A percentile compares a stretch with the other conserved stretches of the same genome.
Conservation (phyloP, 2,888 invertebrate species). For the Platynereis dumerilii region DNA sequence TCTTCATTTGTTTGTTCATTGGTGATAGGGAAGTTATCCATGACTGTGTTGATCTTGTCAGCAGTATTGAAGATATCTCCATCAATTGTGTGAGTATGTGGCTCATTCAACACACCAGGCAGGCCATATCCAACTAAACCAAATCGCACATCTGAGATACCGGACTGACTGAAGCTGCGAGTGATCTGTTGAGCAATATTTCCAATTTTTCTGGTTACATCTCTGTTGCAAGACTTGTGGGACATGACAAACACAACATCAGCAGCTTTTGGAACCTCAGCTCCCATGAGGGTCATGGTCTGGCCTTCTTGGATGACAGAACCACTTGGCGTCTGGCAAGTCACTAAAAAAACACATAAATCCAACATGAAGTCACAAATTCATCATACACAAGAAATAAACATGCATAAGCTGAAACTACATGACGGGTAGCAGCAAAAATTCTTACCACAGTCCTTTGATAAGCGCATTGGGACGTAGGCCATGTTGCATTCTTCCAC, state of each 20-base stretch:
- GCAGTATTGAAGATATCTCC: conserved; percentile 49
- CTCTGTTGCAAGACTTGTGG: conserved; percentile 81
- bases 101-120: conserved; percentile 68
- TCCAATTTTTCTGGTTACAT: conserved; percentile 65
- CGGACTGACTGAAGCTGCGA: conserved; percentile 28
- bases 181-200: conserved; percentile 48
- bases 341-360: conserved; percentile 19
- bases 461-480: conserved; percentile 71
- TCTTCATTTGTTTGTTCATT: conserved; percentile 38
- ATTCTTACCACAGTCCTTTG: conserved; percentile 71
- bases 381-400: too few relatives aligned
- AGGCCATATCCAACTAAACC: conserved; percentile 78
- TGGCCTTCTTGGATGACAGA: conserved; percentile 65
- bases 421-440: too few relatives aligned
- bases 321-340: conserved; percentile 16
- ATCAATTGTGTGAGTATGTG: conserved; percentile 73
- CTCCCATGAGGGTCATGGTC: conserved; percentile 72
- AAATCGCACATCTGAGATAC: conserved; percentile 70
- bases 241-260: conserved; percentile 84
- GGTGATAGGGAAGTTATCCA: conserved; percentile 15
- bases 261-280: conserved; percentile 72
- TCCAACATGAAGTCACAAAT: too few relatives aligned
- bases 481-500: conserved; percentile 72
- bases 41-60: conserved; percentile 29
- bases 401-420: too few relatives aligned